A percentile compares a stretch with the other conserved stretches of the same genome.
Evolutionary conservation across 2,888 invertebrate species (phyloP).

Genomic region (Petrolisthes cinctipes): DNA sequence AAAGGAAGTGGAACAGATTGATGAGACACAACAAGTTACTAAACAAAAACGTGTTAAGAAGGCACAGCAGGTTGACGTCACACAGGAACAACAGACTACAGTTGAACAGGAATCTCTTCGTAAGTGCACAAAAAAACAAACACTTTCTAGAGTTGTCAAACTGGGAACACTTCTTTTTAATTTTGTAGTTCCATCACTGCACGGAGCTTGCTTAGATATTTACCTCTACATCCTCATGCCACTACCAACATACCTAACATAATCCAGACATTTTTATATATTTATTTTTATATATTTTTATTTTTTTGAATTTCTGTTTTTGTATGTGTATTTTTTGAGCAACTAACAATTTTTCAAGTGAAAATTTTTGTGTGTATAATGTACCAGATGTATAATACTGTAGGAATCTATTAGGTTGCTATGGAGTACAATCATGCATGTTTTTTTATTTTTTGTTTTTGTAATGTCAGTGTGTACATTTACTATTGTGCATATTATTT

Average conservation of each 20-base stretch:
- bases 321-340: not conserved
- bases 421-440: too few relatives aligned
- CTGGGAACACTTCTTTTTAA: not conserved
- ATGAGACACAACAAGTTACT: constrained; percentile 47
- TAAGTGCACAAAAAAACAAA: constrained; percentile 37
- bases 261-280: not conserved
- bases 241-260: constrained; percentile 14
- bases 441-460: not conserved
- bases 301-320: not conserved
- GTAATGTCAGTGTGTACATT: too few relatives aligned
- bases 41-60: constrained; percentile 46
- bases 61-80: constrained; percentile 40
- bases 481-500: too few relatives aligned
- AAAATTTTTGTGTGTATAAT: too few relatives aligned
- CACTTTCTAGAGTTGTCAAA: not conserved
- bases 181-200: constrained; percentile 18
- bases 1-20: constrained; percentile 7
- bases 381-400: too few relatives aligned
- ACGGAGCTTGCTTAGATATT: not conserved
- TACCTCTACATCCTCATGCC: constrained; percentile 3
- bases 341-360: too few relatives aligned
- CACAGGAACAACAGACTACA: constrained; percentile 51
- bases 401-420: too few relatives aligned
- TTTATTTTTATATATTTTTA: not conserved
- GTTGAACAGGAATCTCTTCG: constrained; percentile 46